A percentile compares a stretch with the other conserved stretches of the same genome.
phyloP scores from a whole-genome alignment of 2,888 invertebrate genomes.

The Plusia festucae region DNA sequence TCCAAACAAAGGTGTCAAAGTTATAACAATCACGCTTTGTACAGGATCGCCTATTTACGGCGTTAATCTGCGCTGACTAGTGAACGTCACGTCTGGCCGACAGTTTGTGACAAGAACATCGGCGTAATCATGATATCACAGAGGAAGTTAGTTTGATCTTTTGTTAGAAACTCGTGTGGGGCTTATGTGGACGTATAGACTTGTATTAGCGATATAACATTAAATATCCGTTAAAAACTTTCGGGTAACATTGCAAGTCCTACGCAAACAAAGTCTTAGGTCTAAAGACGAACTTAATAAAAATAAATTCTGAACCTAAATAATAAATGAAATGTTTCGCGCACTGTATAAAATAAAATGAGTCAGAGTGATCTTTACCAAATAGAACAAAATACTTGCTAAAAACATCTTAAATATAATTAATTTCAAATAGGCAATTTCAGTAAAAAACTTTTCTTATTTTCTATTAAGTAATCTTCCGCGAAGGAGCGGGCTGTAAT shows the following conservation, averaged over 20 bases:
- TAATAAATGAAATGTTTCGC: not conserved
- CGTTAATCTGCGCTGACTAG: slow-evolving; percentile 52
- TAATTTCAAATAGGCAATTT: slow-evolving; percentile 47
- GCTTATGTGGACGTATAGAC: not conserved
- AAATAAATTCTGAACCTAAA: not conserved
- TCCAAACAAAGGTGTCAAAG: slow-evolving; percentile 11
- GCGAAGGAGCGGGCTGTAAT: slow-evolving; percentile 44
- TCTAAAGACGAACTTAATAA: not conserved
- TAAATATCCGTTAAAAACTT: not conserved
- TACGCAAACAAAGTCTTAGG: not conserved
- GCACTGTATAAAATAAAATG: not conserved
- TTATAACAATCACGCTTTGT: slow-evolving; percentile 19
- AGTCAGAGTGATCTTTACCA: slow-evolving; percentile 3
- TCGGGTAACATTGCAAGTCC: not conserved
- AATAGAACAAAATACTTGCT: slow-evolving; percentile 25
- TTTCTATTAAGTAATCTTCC: slow-evolving; percentile 55
- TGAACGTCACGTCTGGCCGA: slow-evolving; percentile 41
- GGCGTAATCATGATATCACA: slow-evolving; percentile 2
- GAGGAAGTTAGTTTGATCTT: not conserved
- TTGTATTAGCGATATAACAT: not conserved
- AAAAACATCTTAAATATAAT: slow-evolving; percentile 39
- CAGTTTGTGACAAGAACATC: slow-evolving; percentile 11
- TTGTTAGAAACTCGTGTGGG: not conserved
- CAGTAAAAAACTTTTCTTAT: slow-evolving; percentile 54
- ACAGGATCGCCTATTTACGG: slow-evolving; percentile 28